Evolutionary conservation across 2,888 invertebrate genomes (phyloP).

Genomic region (Amiota mariae): DNA sequence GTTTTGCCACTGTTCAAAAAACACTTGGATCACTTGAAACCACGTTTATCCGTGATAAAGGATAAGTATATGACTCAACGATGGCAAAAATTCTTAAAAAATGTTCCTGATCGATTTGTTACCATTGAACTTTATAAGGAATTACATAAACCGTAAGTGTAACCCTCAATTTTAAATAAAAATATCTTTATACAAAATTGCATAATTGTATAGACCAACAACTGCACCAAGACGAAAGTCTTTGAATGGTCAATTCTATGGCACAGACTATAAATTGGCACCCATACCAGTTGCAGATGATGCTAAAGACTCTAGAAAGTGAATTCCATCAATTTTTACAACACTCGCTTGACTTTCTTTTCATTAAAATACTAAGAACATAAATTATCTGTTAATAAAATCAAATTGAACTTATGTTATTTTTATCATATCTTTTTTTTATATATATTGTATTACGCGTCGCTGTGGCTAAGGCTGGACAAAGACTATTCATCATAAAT

Average conservation of each 20-base stretch:
- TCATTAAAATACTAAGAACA: no score
- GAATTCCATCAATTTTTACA: no score
- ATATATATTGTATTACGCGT: no score
- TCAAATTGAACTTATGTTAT: no score
- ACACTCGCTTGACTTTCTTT: no score
- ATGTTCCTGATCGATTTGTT: constrained; percentile 9
- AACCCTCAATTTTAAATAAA: no score
- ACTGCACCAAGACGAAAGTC: constrained; percentile 5
- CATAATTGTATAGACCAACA: not conserved
- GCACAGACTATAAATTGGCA: constrained; percentile 15
- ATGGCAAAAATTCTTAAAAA: constrained; percentile 14
- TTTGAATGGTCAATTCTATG: constrained; percentile 20
- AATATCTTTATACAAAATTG: not conserved
- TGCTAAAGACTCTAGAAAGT: not conserved
- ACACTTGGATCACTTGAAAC: constrained; percentile 11
- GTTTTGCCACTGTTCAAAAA: not conserved
- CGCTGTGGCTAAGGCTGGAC: no score
- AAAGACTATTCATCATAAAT: no score
- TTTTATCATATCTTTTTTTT: no score
- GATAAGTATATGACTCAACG: constrained; percentile 12
- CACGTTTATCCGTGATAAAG: not conserved
- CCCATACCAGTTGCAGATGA: constrained; percentile 15
- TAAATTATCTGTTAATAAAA: no score
- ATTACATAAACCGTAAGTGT: not conserved
- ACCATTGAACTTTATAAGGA: not conserved